Evolutionary conservation across 2,888 invertebrate species (phyloP).

Genomic region (Tinea pellionella): DNA sequence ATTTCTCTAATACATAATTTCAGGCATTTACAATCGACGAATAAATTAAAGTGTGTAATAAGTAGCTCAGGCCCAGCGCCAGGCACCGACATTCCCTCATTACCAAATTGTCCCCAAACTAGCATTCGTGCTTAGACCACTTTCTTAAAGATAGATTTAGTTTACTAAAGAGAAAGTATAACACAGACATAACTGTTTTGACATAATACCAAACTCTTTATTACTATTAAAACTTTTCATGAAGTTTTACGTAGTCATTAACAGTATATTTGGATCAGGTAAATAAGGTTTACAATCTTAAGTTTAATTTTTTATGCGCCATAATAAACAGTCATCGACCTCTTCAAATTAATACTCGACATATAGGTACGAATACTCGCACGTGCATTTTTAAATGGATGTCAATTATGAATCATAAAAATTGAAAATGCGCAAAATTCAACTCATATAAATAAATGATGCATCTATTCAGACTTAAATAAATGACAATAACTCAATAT

Average conservation of each 20-base stretch:
- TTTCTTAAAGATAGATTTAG: conserved; percentile 27
- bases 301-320: too few relatives aligned
- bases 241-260: background rate
- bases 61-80: conserved; percentile 43
- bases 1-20: background rate
- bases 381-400: too few relatives aligned
- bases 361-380: background rate
- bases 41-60: conserved; percentile 58
- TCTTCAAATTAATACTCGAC: background rate
- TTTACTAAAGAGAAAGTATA: conserved; percentile 6
- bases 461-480: too few relatives aligned
- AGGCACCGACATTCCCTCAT: conserved; percentile 48
- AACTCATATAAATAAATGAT: too few relatives aligned
- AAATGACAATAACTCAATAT: too few relatives aligned
- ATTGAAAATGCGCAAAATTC: too few relatives aligned
- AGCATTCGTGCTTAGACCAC: conserved; percentile 41
- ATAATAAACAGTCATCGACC: too few relatives aligned
- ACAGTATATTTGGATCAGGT: background rate
- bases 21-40: conserved; percentile 30
- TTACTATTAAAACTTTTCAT: background rate
- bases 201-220: background rate
- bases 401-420: too few relatives aligned
- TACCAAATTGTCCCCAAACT: conserved; percentile 47
- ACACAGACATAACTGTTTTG: background rate
- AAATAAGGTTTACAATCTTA: too few relatives aligned